Evolutionary conservation across 2,888 invertebrate species (phyloP).

Genomic region (Diachrysia chrysitis): DNA sequence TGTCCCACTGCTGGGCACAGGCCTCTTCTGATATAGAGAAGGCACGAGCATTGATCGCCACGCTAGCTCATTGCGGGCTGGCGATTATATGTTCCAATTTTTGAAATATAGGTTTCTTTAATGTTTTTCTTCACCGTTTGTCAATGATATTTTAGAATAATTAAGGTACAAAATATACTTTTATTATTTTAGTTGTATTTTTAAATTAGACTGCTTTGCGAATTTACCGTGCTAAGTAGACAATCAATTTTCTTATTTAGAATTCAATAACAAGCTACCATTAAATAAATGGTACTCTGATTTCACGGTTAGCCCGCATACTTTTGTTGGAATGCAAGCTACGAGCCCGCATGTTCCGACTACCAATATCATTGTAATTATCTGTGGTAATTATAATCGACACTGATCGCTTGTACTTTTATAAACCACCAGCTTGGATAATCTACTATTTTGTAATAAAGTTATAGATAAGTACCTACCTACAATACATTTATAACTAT

Average conservation of each 20-base stretch:
- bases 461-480: background rate
- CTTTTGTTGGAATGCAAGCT: constrained; percentile 28
- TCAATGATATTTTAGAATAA: no score
- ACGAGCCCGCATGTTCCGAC: constrained; percentile 33
- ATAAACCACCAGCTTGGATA: constrained; percentile 5
- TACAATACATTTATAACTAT: no score
- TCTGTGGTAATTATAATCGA: constrained; percentile 26
- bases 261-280: background rate
- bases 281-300: background rate
- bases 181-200: no score
- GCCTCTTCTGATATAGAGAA: no score
- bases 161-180: no score
- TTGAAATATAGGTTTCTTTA: no score
- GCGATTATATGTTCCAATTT: no score
- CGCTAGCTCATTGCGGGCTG: no score
- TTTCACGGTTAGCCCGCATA: constrained; percentile 7
- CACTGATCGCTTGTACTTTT: constrained; percentile 16
- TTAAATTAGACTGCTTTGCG: background rate
- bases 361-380: constrained; percentile 34
- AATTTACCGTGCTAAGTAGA: background rate
- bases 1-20: no score
- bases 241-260: background rate
- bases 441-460: constrained; percentile 5
- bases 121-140: no score
- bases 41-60: no score